Evolutionary conservation across 92 coral and sea anemone genomes (phyloP).

Genomic region (Palythoa caribaeorum): DNA sequence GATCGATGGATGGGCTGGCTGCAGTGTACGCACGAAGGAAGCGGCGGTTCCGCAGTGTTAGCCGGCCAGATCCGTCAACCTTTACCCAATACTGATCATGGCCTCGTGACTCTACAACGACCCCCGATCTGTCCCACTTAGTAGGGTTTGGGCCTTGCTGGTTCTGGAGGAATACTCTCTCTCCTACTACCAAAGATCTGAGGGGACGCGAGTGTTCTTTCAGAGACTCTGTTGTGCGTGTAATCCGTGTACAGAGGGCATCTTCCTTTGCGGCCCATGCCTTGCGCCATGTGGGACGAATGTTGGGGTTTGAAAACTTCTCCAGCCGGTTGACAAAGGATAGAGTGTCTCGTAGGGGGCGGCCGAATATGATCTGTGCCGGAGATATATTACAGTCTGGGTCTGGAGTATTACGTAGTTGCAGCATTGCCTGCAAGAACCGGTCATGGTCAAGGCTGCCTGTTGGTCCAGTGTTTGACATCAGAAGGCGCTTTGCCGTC

Average conservation of each 20-base stretch:
- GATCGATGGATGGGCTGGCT: too few relatives aligned
- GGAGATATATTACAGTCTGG: slow-evolving; percentile 54
- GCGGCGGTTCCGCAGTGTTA: slow-evolving; percentile 5
- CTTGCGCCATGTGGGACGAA: slow-evolving; percentile 52
- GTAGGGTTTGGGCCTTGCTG: slow-evolving; percentile 75
- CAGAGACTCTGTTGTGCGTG: slow-evolving; percentile 39
- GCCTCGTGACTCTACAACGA: slow-evolving; percentile 58
- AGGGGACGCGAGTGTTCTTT: background rate
- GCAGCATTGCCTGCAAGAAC: slow-evolving; percentile 56
- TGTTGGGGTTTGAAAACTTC: slow-evolving; percentile 57
- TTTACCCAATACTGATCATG: slow-evolving; percentile 67
- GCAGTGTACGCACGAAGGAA: background rate
- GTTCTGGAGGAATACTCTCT: slow-evolving; percentile 46
- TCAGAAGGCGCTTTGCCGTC: slow-evolving; percentile 32
- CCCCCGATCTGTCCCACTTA: slow-evolving; percentile 77
- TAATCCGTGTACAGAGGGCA: slow-evolving; percentile 44
- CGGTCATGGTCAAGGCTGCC: slow-evolving; percentile 55
- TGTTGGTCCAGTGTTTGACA: slow-evolving; percentile 60
- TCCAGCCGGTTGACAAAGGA: slow-evolving; percentile 49
- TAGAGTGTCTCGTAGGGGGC: slow-evolving; percentile 51
- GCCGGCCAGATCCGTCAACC: slow-evolving; percentile 68
- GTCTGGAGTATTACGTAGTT: slow-evolving; percentile 53
- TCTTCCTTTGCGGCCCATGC: slow-evolving; percentile 61
- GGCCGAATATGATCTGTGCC: slow-evolving; percentile 54
- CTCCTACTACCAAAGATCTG: background rate